These are phyloP conservation scores for Volucella bombylans DNA, from an alignment of 2,888 invertebrate species.

Conservation along the genomic window DNA sequence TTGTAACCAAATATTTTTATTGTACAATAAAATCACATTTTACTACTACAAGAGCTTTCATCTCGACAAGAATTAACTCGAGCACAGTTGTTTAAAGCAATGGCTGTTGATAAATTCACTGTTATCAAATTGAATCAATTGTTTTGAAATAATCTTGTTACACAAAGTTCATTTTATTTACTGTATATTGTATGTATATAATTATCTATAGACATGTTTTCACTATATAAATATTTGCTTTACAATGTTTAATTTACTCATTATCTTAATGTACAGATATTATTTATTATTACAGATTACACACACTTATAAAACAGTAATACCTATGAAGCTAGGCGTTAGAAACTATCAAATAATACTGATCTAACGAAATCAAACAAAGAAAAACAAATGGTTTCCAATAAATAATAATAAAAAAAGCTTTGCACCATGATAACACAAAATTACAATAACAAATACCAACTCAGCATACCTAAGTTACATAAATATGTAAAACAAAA, in stretches of 20 bases:
- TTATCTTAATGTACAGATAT: slow-evolving; percentile 42
- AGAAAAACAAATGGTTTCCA: slow-evolving; percentile 7
- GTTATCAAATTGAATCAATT: slow-evolving; percentile 7
- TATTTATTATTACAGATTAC: slow-evolving; percentile 35
- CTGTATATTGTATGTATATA: slow-evolving; percentile 49
- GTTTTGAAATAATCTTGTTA: slow-evolving; percentile 26
- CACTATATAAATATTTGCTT: slow-evolving; percentile 61
- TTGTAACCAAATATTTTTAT: too few relatives aligned
- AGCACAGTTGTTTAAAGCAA: too few relatives aligned
- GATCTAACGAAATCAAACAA: slow-evolving; percentile 37
- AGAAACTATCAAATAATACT: slow-evolving; percentile 59
- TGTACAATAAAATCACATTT: too few relatives aligned
- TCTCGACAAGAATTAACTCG: too few relatives aligned
- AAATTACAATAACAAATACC: slow-evolving; percentile 48
- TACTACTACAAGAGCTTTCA: too few relatives aligned
- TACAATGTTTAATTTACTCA: slow-evolving; percentile 51
- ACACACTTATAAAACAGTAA: slow-evolving; percentile 36
- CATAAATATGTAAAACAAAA: slow-evolving; percentile 11
- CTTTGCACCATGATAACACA: slow-evolving; percentile 15
- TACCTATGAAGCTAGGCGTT: slow-evolving; percentile 26
- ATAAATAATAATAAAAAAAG: slow-evolving; percentile 4
- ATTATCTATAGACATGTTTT: slow-evolving; percentile 51
- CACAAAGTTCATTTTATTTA: slow-evolving; percentile 65
- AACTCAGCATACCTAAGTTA: slow-evolving; percentile 11
- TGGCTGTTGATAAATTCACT: neutral